Conservation (phyloP, 2,797 vertebrate genomes). For the Dipus sagitta region DNA sequence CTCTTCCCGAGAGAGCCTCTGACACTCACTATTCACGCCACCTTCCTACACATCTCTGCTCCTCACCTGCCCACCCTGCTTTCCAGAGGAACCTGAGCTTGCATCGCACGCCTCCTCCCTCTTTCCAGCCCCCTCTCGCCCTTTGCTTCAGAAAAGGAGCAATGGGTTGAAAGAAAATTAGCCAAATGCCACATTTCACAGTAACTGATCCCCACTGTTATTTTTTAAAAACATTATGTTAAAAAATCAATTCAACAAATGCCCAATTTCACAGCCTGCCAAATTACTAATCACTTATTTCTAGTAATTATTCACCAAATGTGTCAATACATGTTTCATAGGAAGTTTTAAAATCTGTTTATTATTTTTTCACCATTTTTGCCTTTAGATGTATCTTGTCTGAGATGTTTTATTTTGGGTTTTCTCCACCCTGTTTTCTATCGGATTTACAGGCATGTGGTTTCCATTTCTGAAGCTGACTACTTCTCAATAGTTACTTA, state of each 20-base stretch:
- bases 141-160: neutral
- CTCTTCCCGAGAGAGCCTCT: neutral
- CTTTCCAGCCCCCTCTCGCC: neutral
- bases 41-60: neutral
- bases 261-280: neutral
- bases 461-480: slow-evolving; percentile 27
- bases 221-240: neutral
- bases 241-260: slow-evolving; percentile 22
- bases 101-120: neutral
- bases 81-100: too few relatives aligned
- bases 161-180: slow-evolving; percentile 8
- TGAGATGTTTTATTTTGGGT: neutral
- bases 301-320: neutral
- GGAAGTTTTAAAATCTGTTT: neutral
- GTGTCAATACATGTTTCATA: neutral
- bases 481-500: neutral
- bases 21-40: too few relatives aligned
- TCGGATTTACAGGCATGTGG: neutral
- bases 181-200: neutral
- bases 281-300: neutral
- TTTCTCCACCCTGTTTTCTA: neutral
- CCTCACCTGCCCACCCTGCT: neutral
- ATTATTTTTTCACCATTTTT: neutral
- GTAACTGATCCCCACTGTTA: neutral
- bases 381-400: neutral